Base-by-base conservation (phyloP, 1,140 invertebrate species). In the Drosophila neocordata region DNA sequence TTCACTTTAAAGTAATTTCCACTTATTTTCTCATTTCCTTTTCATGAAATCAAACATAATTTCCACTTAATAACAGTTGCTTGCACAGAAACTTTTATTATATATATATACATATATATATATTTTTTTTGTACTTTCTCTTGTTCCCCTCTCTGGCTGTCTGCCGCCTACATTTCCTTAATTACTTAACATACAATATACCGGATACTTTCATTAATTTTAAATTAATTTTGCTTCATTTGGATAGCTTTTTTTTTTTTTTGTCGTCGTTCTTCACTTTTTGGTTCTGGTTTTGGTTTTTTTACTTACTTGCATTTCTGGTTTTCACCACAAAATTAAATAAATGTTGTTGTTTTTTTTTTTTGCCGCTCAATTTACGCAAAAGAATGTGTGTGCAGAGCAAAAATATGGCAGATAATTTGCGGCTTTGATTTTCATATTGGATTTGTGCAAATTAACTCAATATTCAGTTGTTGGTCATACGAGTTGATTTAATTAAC, bases 401-500 rank as follows among this genome's bases (percentile, higher is more conserved):
- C 48, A 56, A 65, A 72, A 85, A 81, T 87, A 81, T 77, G 73
- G 77, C 67, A 73, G 69, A 80, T 79, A 82, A 81, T 81, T 82
- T 78, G 79, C 79, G 62, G 69, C 69, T 73, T 71, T 72, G 60
- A 69, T 67, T 63, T 65, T 56, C 63, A 61, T 58, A 77, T 77
- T 81, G 82, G 69, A 84, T 85, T 81, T 85, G 73, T 56, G 72
- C 38, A 74, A 81, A 84, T 84, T 87, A 84, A 84, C 81, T 84
- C 60, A 77, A 87, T 31, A 31, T 87, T 87, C 78, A 77, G 60
- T 31, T 35, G 77, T 9, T 44, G 41, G 41, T 18, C 68, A 61
- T 77, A 67, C 77, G 73, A 63, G 18, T 44, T 64, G 73, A 79
- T 84, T 83, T 84, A 83, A 83, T 84, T 79, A 84, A 83, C 75